Evolutionary conservation across 2,888 invertebrate genomes (phyloP), one percentile per base, ranked within the genome.

Genomic region (Neoascia interrupta): DNA sequence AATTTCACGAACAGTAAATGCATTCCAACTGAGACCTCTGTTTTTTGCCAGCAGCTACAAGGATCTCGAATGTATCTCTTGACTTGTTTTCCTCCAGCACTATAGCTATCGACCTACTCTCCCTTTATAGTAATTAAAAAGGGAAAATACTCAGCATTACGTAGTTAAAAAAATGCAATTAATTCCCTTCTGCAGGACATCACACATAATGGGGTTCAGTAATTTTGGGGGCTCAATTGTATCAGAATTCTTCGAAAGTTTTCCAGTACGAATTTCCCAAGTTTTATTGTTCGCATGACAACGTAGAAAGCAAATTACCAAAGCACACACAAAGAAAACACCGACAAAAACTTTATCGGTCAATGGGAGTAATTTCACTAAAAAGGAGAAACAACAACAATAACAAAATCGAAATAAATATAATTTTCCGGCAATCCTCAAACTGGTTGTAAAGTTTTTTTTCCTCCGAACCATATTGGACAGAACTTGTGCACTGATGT

Each of bases 281-380:
- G 41, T 63, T 63, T 51, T 31, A 61, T 49, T 61, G 61, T 39
- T 23, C 34, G n/a, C 10, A 51, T 43, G 43, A 51, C 63, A 53
- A 21, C 16, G 63, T 23, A 31, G 23, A 53, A 34, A 43, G 43
- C 23, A 53, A 53, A 16, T 23, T 23, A 53, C 61, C 51, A 19
- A n/a, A 19, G 28, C 34, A 60, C 26, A 47, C 16, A 34, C 47
- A n/a, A 18, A 39, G 16, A 11, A 51, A 13, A 36, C n/a, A n/a
- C n/a, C n/a, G n/a, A n/a, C 37, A 41, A 21, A 21, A 63, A 63
- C 51, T 63, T 53, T 41, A 15, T 34, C 51, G 63, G 41, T 31
- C 58, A 45, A 34, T 15, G 58, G 15, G 34, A 36, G 45, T 45
- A 13, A 43, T 23, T 41, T 1, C n/a, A n/a, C 31, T 31, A n/a